Conservation (phyloP, 2,888 invertebrate genomes). For the Microplitis deprimator region DNA sequence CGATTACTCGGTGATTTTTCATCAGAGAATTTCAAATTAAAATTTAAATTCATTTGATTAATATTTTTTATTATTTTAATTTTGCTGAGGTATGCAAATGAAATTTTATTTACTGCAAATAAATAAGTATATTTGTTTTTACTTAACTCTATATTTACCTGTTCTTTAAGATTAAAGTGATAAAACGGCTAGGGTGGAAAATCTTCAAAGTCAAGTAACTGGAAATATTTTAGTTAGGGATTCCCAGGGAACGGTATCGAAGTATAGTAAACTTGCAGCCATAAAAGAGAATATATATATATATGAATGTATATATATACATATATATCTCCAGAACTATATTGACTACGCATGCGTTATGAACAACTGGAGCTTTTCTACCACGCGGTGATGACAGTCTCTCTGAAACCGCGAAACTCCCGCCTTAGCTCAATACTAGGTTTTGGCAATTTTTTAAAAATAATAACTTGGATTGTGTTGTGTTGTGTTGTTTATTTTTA, state of each 20-base stretch:
- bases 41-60: no score
- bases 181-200: background rate
- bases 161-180: constrained; percentile 1
- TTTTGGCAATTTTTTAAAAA: constrained; percentile 16
- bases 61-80: no score
- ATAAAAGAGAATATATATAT: constrained; percentile 15
- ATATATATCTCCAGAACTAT: background rate
- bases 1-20: no score
- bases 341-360: constrained; percentile 56
- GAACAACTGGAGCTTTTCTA: constrained; percentile 61
- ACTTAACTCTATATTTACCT: no score
- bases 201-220: constrained; percentile 14
- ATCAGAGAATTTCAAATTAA: no score
- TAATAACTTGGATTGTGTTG: constrained; percentile 15
- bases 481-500: constrained; percentile 23
- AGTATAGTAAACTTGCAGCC: constrained; percentile 2
- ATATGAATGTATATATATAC: constrained; percentile 12
- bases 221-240: constrained; percentile 13
- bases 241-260: constrained; percentile 2
- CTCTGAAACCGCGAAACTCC: constrained; percentile 68
- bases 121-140: no score
- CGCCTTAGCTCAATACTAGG: constrained; percentile 44
- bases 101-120: no score
- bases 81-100: no score
- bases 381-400: constrained; percentile 68